Evolutionary conservation across 2,797 vertebrate genomes (phyloP).

Genomic region (Poeciliopsis paucimaculata): DNA sequence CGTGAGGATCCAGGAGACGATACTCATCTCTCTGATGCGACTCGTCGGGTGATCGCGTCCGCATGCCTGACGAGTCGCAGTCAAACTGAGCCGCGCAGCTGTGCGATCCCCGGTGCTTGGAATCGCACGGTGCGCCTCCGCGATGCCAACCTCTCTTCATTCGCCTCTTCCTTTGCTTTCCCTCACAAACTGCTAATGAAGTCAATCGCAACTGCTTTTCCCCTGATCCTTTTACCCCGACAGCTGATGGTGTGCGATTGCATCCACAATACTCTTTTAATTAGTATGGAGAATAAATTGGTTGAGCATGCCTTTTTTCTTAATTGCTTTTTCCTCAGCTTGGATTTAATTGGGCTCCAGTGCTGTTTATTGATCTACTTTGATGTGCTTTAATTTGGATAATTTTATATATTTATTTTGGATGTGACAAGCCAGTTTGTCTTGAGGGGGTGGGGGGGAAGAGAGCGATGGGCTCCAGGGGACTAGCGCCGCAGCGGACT

Average conservation of each 20-base stretch:
- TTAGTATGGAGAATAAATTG: slow-evolving; percentile 87
- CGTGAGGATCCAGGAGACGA: slow-evolving; percentile 64
- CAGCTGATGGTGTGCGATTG: slow-evolving; percentile 85
- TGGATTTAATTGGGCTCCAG: slow-evolving; percentile 84
- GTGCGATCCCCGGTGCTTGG: slow-evolving; percentile 56
- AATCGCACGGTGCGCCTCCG: slow-evolving; percentile 53
- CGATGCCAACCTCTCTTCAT: slow-evolving; percentile 44
- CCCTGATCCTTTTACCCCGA: slow-evolving; percentile 75
- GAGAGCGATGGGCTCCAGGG: slow-evolving; percentile 24
- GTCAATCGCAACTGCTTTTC: slow-evolving; percentile 76
- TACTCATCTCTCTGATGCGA: slow-evolving; percentile 68
- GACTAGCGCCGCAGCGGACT: slow-evolving; percentile 48
- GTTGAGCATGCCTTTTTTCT: slow-evolving; percentile 84
- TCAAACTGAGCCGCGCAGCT: slow-evolving; percentile 74
- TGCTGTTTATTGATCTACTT: slow-evolving; percentile 86
- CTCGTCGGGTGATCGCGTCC: slow-evolving; percentile 65
- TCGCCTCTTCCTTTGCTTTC: slow-evolving; percentile 49
- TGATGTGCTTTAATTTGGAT: slow-evolving; percentile 85
- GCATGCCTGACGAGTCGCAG: slow-evolving; percentile 72
- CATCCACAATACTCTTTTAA: slow-evolving; percentile 85
- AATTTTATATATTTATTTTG: slow-evolving; percentile 84
- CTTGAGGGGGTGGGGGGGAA: slow-evolving; percentile 34
- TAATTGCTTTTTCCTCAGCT: slow-evolving; percentile 86
- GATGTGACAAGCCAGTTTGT: slow-evolving; percentile 68
- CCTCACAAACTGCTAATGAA: slow-evolving; percentile 75